Evolutionary conservation across 2,113 vertebrate species (phyloP).

Genomic region (Tauraco erythrolophus): DNA sequence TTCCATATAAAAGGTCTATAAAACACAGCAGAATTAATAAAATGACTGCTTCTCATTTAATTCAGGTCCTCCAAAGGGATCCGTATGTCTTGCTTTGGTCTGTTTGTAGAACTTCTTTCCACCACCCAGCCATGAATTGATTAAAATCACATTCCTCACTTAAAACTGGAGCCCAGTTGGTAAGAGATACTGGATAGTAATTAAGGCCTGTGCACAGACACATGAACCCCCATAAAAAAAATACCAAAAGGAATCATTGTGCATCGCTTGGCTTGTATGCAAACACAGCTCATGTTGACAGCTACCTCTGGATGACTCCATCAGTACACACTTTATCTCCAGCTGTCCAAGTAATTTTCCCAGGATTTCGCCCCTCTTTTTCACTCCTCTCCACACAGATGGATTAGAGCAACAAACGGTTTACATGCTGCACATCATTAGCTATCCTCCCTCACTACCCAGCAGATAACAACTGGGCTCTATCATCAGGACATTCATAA

Average conservation of each 20-base stretch:
- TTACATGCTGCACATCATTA: slow-evolving; percentile 78
- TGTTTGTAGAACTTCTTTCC: slow-evolving; percentile 39
- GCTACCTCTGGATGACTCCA: slow-evolving; percentile 66
- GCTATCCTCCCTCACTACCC: slow-evolving; percentile 79
- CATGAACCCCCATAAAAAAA: slow-evolving; percentile 6
- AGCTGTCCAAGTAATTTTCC: slow-evolving; percentile 66
- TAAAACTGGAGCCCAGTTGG: background rate
- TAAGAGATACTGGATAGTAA: background rate
- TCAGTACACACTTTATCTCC: slow-evolving; percentile 68
- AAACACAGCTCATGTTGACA: slow-evolving; percentile 69
- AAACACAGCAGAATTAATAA: slow-evolving; percentile 64
- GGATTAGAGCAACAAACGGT: slow-evolving; percentile 72
- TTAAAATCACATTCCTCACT: slow-evolving; percentile 60
- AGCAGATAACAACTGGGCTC: slow-evolving; percentile 73
- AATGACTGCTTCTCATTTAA: slow-evolving; percentile 57
- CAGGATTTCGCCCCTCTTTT: slow-evolving; percentile 51
- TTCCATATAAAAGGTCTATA: slow-evolving; percentile 56
- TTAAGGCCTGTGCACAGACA: background rate
- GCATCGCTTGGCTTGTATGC: slow-evolving; percentile 59
- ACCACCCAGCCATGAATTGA: slow-evolving; percentile 16
- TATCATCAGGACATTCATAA: slow-evolving; percentile 74
- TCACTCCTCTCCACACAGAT: slow-evolving; percentile 65
- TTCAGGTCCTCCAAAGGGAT: slow-evolving; percentile 26
- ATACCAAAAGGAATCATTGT: slow-evolving; percentile 5
- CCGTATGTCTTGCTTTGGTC: slow-evolving; percentile 40